Base-by-base conservation (phyloP, 2,888 invertebrate species). In the Leucania comma region DNA sequence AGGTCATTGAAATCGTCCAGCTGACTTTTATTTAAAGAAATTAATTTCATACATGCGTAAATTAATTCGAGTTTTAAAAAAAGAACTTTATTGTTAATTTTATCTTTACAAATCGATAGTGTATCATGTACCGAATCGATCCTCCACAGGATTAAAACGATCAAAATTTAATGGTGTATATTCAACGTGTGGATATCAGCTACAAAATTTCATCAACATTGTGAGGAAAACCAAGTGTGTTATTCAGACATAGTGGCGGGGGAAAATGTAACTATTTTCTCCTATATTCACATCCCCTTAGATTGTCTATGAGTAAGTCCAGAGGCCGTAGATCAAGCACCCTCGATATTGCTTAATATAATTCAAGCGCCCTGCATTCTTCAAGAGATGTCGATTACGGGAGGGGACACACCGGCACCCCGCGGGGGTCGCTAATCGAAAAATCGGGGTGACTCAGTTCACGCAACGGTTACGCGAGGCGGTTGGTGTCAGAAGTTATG, bases 311-410 rank as follows among this genome's bases (percentile, higher is more conserved):
- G 48, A 38, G 53, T 74, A 56, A 62, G 63, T 73, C 60, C 67
- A 72, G 65, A 38, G 59, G 53, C 75, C 71, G 78, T 84, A 86
- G 86, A 88, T 88, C 87, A 87, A 84, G 84, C 65, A 72, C 90
- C 89, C 89, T 86, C 88, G 83, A 88, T 90, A 91, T 86, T 88
- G 89, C 90, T 90, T 91, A 90, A 92, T 91, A 90, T 91, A 89
- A 92, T 91, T 90, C 89, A 87, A 87, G 87, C 75, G 67, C 84
- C 84, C 78, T 77, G 84, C 89, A 89, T 89, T 89, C 88, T 85
- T 85, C 75, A 66, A 75, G 82, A 78, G 82, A 82, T 75, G 81
- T 85, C 84, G 87, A 88, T 88, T 87, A 86, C 75, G 81, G 80
- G 56, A 79, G 83, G 81, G 60, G 64, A 42, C 29, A 42, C 38